Evolutionary conservation across 2,113 vertebrate species (phyloP).

Genomic region (Fulmarus glacialis): DNA sequence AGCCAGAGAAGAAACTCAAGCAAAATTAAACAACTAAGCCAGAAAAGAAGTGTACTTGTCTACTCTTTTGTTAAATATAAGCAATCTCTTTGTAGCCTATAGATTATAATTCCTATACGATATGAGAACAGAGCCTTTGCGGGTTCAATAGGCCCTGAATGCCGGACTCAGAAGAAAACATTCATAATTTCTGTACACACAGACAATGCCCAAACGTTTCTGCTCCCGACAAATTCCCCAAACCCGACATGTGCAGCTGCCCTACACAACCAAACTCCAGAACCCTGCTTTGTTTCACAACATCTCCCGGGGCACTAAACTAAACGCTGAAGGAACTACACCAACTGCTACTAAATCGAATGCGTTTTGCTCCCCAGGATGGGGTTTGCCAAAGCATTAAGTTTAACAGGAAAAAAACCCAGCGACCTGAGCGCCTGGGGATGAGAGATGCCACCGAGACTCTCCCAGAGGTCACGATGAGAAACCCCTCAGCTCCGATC

Average conservation of each 20-base stretch:
- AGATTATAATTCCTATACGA: background rate
- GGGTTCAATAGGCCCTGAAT: background rate
- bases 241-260: too few species aligned
- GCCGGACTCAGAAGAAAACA: background rate
- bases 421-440: fast-evolving
- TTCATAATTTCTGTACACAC: background rate
- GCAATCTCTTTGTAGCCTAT: background rate
- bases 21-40: background rate
- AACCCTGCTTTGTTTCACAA: background rate
- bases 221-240: fast-evolving
- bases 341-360: background rate
- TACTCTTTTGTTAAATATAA: background rate
- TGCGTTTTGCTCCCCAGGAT: fast-evolving
- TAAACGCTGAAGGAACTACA: background rate
- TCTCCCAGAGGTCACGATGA: fast-evolving
- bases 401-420: background rate
- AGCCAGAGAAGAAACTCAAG: background rate
- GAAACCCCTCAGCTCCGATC: background rate
- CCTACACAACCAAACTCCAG: background rate
- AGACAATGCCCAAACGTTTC: background rate
- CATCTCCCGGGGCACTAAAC: background rate
- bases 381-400: background rate
- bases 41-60: fast-evolving
- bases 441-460: fast-evolving
- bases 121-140: background rate